phyloP scores from a whole-genome alignment of 64 coral and sea anemone genomes.

The Montipora capricornis region DNA sequence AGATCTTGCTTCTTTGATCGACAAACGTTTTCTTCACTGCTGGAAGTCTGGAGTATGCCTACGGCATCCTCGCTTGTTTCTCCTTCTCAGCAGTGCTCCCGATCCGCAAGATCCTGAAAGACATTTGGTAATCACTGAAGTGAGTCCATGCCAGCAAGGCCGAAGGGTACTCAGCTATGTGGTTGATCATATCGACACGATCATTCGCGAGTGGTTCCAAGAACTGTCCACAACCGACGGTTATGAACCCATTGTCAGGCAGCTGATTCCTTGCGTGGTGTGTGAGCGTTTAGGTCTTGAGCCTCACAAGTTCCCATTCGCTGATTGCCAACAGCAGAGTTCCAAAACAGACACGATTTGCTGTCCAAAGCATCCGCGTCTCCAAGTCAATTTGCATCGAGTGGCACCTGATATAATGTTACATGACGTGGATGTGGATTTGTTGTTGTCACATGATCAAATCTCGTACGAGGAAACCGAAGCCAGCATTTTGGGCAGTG shows the following conservation, averaged over 20 bases:
- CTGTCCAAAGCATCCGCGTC: conserved; percentile 77
- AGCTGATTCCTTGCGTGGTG: conserved; percentile 75
- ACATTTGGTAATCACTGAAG: conserved; percentile 73
- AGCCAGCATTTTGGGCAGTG: conserved; percentile 62
- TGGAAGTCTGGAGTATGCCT: conserved; percentile 94
- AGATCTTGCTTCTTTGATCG: conserved; percentile 76
- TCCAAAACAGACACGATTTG: conserved; percentile 69
- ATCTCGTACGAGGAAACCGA: conserved; percentile 85
- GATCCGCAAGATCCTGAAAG: conserved; percentile 34
- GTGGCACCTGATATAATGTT: conserved; percentile 94
- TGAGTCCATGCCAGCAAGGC: conserved; percentile 80
- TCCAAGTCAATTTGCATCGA: conserved; percentile 73
- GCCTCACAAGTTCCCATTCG: conserved; percentile 81
- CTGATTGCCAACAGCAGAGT: conserved; percentile 84
- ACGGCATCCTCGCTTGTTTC: conserved; percentile 72
- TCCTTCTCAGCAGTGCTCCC: conserved; percentile 49
- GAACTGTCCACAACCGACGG: conserved; percentile 74
- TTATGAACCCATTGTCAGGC: conserved; percentile 65
- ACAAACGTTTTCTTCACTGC: conserved; percentile 81
- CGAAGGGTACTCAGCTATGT: conserved; percentile 87
- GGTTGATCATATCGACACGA: conserved; percentile 94
- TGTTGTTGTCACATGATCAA: conserved; percentile 71
- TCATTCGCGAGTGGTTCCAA: conserved; percentile 96
- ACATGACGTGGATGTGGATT: conserved; percentile 91
- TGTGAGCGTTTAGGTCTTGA: conserved; percentile 75